Evolutionary conservation across 2,888 invertebrate species (phyloP).

Genomic region (Eugnorisma glareosa): DNA sequence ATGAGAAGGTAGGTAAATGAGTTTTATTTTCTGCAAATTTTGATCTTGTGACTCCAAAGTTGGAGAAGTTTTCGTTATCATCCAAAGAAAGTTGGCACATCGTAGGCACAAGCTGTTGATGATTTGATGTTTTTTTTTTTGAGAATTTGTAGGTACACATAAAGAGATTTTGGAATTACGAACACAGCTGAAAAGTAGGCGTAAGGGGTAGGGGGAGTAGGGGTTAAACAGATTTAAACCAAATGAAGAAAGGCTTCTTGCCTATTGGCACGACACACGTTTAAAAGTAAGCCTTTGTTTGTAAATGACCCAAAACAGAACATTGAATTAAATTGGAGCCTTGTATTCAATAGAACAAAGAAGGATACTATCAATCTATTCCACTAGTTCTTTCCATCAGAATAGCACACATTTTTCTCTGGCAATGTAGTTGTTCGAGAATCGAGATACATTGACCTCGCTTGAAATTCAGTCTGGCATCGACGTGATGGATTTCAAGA

Average conservation of each 20-base stretch:
- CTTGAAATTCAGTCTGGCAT: conserved; percentile 54
- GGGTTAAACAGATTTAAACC: neutral
- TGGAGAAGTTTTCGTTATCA: neutral
- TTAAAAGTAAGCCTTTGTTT: conserved; percentile 10
- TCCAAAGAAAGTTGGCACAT: neutral
- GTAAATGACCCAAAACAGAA: neutral
- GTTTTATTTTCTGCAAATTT: neutral
- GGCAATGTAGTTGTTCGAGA: conserved; percentile 36
- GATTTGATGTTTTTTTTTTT: neutral
- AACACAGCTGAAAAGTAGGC: neutral
- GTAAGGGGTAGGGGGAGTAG: too few species aligned
- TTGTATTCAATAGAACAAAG: conserved; percentile 28
- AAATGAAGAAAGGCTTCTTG: neutral
- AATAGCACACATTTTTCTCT: conserved; percentile 51
- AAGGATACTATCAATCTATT: conserved; percentile 33
- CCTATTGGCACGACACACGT: neutral
- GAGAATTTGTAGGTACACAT: neutral
- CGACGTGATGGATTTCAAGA: conserved; percentile 48
- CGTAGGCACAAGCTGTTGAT: neutral
- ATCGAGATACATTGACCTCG: conserved; percentile 58
- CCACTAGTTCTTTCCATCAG: conserved; percentile 10
- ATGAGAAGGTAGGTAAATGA: conserved; percentile 36
- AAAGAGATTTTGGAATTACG: neutral
- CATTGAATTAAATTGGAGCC: conserved; percentile 3
- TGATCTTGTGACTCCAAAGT: neutral